Evolutionary conservation across 2,113 vertebrate genomes (phyloP), one percentile per base, ranked within the genome.

Genomic region (Corydoras maculifer): DNA sequence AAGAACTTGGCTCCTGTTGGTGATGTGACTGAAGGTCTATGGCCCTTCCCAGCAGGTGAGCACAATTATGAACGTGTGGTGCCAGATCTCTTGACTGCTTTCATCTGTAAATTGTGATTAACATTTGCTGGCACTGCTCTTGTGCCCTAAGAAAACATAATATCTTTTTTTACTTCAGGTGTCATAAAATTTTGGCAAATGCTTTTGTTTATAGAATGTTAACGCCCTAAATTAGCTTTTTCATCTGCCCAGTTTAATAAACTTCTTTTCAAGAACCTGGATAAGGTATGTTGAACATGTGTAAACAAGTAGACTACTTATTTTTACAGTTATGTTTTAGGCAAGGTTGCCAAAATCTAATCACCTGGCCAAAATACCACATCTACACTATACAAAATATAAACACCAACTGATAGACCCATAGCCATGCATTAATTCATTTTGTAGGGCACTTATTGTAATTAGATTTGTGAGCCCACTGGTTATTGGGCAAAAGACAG

Each of bases 41-140:
- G 61, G 8, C 60, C 65, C n/a, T 11, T 30, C 74, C 49, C 60
- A 58, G 64, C 74, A 76, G 74, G 62, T 79, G 78, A 68, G 68
- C 73, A 62, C 72, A 63, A 70, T 74, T 76, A 76, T 68, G 73
- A 67, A 51, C 51, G 6, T 55, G 62, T 53, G 68, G 53, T 74
- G 74, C 74, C 70, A 73, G 68, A 62, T 74, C 58, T 50, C 61
- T 70, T 58, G 35, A 54, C 55, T 50, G 54, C 67, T 77, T 72
- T 77, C 59, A 77, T 68, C 72, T 77, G 65, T 30, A 62, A 55
- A 64, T 59, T 65, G 68, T 64, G 50, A 58, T 48, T 29, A 75
- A 43, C 72, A 77, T 75, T 72, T 80, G 75, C 60, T 70, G 29
- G 62, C 69, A 70, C 53, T 65, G 18, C 25, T 31, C 4, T 29